Percentiles rank a stretch among this genome's conserved stretches.
Evolutionary conservation across 30 jellyfish, hydroid and myxozoan genomes (phyloP).

Genomic region (Turritopsis rubra): DNA sequence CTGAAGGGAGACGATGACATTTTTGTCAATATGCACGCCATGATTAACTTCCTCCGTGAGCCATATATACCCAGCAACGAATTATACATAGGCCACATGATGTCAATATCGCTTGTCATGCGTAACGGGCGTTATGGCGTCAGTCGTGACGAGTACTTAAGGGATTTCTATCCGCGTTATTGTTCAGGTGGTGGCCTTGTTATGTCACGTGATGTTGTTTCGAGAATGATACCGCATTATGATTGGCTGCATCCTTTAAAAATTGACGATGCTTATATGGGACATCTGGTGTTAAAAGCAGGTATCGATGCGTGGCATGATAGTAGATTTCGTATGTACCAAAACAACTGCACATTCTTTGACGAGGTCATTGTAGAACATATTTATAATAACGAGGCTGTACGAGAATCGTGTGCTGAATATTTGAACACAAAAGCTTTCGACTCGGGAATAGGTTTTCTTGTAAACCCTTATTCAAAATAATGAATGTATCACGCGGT

Average conservation of each 20-base stretch:
- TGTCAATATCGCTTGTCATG: slow-evolving; percentile 8
- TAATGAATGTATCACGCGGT: too few species aligned
- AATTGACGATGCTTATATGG: slow-evolving; percentile 29
- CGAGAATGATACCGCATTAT: slow-evolving; percentile 24
- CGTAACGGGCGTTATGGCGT: slow-evolving; percentile 40
- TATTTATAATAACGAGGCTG: not conserved
- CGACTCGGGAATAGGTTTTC: not conserved
- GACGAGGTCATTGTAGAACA: not conserved
- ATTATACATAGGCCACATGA: slow-evolving; percentile 20
- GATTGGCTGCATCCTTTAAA: slow-evolving; percentile 29
- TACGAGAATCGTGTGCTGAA: not conserved
- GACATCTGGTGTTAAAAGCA: slow-evolving; percentile 30
- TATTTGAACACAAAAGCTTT: slow-evolving; percentile 14
- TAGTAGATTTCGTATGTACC: slow-evolving; percentile 22
- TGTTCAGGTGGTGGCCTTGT: slow-evolving; percentile 38
- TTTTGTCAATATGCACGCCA: slow-evolving; percentile 21
- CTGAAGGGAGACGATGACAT: slow-evolving; percentile 34
- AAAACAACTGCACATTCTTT: not conserved
- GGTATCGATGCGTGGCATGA: slow-evolving; percentile 24
- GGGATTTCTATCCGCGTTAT: slow-evolving; percentile 29
- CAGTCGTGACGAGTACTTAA: slow-evolving; percentile 12
- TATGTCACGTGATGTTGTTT: slow-evolving; percentile 18
- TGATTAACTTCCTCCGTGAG: not conserved
- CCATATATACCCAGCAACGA: slow-evolving; percentile 6
- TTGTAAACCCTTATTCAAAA: not conserved